Percentiles rank a stretch among this genome's conserved stretches.
Conservation (phyloP, 2,113 vertebrate species). For the Ophthalmolycus amberensis region DNA sequence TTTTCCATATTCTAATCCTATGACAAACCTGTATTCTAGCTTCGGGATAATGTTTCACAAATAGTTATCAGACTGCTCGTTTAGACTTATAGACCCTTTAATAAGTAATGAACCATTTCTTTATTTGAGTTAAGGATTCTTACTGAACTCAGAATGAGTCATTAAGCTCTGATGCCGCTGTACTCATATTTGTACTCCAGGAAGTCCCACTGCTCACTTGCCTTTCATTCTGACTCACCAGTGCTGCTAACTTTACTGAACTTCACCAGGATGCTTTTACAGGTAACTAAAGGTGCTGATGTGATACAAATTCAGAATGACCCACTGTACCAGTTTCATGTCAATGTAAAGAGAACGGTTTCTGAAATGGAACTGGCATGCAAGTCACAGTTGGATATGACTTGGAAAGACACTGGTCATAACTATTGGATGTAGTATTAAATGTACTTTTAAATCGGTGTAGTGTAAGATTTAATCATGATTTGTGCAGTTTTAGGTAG, state of each 20-base stretch:
- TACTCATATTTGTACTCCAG: conserved; percentile 3
- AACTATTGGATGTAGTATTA: not conserved
- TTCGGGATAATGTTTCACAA: not conserved
- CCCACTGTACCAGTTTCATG: not conserved
- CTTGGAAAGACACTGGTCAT: not conserved
- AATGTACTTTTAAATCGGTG: not conserved
- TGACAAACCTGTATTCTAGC: not conserved
- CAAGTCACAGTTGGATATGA: not conserved
- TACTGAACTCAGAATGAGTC: not conserved
- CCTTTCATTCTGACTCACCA: conserved; percentile 37
- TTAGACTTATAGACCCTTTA: not conserved
- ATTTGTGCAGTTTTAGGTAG: not conserved
- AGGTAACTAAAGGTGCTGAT: conserved; percentile 9
- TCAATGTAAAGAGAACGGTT: not conserved
- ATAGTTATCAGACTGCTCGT: conserved; percentile 6
- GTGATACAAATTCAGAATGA: not conserved
- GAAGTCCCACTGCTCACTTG: conserved; percentile 7
- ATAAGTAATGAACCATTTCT: not conserved
- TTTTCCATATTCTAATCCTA: not conserved
- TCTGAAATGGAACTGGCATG: conserved; percentile 4
- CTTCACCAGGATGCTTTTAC: conserved; percentile 19
- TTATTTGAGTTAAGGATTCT: not conserved
- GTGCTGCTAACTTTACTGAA: conserved; percentile 33
- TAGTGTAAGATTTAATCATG: not conserved
- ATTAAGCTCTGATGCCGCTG: conserved; percentile 23